phyloP scores from a whole-genome alignment of 2,888 invertebrate genomes.

The Tachina fera region DNA sequence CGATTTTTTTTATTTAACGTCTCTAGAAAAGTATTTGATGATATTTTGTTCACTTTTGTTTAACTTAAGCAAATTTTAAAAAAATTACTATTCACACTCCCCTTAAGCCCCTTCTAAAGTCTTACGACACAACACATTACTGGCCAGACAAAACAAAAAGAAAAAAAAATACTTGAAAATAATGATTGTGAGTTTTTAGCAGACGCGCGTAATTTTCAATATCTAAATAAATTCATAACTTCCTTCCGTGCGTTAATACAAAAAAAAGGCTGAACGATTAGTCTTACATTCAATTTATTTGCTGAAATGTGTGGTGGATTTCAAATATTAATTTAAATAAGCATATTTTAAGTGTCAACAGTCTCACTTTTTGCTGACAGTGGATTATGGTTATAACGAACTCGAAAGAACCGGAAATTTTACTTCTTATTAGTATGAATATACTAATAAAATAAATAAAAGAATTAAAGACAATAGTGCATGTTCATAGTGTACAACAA shows the following conservation, averaged over 20 bases:
- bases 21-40: conserved; percentile 55
- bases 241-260: conserved; percentile 46
- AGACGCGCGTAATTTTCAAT: conserved; percentile 6
- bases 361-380: not conserved
- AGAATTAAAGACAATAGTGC: no score
- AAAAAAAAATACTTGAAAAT: not conserved
- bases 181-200: not conserved
- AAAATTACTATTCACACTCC: not conserved
- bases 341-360: conserved; percentile 22
- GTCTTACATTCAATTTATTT: conserved; percentile 13
- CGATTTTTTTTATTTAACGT: conserved; percentile 2
- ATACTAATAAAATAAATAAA: no score
- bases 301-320: conserved; percentile 5
- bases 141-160: not conserved
- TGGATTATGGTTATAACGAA: no score
- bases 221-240: conserved; percentile 47
- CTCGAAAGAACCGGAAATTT: no score
- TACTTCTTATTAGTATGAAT: no score
- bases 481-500: no score
- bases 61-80: conserved; percentile 11
- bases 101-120: not conserved
- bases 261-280: conserved; percentile 5
- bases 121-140: not conserved
- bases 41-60: conserved; percentile 17
- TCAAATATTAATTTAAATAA: conserved; percentile 44